Evolutionary conservation across 2,113 vertebrate genomes (phyloP).

Genomic region (Gobiocypris rarus): DNA sequence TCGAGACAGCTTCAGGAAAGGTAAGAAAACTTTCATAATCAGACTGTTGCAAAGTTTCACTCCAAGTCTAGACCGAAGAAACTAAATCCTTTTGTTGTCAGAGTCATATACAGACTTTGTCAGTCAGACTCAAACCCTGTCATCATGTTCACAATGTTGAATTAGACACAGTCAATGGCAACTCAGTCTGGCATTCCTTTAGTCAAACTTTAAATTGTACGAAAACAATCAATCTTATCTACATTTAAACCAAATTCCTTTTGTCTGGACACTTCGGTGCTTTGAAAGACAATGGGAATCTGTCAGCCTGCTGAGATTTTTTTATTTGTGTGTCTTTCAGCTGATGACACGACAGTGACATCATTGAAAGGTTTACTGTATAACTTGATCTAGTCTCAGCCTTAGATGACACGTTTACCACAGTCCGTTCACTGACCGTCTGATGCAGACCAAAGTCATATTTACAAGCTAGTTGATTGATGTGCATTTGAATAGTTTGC

Average conservation of each 20-base stretch:
- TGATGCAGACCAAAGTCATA: not conserved
- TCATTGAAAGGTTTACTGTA: not conserved
- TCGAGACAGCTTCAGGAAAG: conserved; percentile 94
- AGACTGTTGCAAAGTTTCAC: not conserved
- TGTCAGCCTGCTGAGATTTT: conserved; percentile 67
- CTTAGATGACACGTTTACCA: not conserved
- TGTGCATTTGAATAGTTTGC: not conserved
- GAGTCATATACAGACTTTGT: not conserved
- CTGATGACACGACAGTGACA: not conserved
- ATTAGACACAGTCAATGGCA: conserved; percentile 18
- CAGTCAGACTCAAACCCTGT: conserved; percentile 17
- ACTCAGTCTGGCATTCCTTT: conserved; percentile 13
- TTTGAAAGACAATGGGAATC: conserved; percentile 30
- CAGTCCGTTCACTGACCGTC: not conserved
- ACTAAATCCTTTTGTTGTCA: conserved; percentile 2
- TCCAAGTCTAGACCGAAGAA: conserved; percentile 14
- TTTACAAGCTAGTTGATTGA: too few relatives aligned
- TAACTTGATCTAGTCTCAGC: not conserved
- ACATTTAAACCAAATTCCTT: conserved; percentile 27
- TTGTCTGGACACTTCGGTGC: conserved; percentile 3
- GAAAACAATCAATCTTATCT: conserved; percentile 19
- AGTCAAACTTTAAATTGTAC: conserved; percentile 25
- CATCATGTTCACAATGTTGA: conserved; percentile 1
- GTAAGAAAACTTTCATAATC: conserved; percentile 69
- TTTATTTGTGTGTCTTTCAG: conserved; percentile 74